Evolutionary conservation across 2,888 invertebrate species (phyloP).

Genomic region (Brachypalpus laphriformis): DNA sequence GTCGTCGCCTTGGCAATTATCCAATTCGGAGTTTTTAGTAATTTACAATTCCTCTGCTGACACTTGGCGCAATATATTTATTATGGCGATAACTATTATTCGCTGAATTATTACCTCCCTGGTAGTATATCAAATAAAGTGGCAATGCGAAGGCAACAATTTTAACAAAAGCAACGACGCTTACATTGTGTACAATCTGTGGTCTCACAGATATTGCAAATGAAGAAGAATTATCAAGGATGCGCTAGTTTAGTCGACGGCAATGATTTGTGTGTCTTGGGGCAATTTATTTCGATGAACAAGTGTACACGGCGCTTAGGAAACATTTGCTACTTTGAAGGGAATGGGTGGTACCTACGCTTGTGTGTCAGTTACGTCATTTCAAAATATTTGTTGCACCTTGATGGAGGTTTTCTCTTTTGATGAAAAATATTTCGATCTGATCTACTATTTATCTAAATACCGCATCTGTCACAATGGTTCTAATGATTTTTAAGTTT

Average conservation of each 20-base stretch:
- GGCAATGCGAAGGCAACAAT: constrained; percentile 43
- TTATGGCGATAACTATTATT: constrained; percentile 66
- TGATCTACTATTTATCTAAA: too few relatives aligned
- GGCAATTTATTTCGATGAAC: constrained; percentile 42
- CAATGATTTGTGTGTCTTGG: constrained; percentile 63
- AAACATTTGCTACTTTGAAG: neutral
- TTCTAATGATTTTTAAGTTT: too few relatives aligned
- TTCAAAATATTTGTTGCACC: too few relatives aligned
- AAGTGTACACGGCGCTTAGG: constrained; percentile 10
- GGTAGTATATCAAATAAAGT: constrained; percentile 70
- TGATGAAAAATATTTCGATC: too few relatives aligned
- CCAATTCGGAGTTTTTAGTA: constrained; percentile 50
- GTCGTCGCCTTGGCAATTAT: constrained; percentile 66
- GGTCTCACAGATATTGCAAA: constrained; percentile 25
- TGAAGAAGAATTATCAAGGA: constrained; percentile 31
- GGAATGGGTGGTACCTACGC: neutral
- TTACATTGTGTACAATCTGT: constrained; percentile 48
- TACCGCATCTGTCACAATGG: too few relatives aligned
- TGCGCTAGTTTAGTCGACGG: constrained; percentile 14
- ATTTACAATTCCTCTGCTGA: constrained; percentile 56
- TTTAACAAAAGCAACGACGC: constrained; percentile 32
- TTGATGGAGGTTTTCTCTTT: neutral
- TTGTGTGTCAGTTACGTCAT: neutral
- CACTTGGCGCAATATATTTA: constrained; percentile 64
- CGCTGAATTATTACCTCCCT: constrained; percentile 65